Evolutionary conservation across 2,888 invertebrate species (phyloP).

Genomic region (Cylindroiulus punctatus): DNA sequence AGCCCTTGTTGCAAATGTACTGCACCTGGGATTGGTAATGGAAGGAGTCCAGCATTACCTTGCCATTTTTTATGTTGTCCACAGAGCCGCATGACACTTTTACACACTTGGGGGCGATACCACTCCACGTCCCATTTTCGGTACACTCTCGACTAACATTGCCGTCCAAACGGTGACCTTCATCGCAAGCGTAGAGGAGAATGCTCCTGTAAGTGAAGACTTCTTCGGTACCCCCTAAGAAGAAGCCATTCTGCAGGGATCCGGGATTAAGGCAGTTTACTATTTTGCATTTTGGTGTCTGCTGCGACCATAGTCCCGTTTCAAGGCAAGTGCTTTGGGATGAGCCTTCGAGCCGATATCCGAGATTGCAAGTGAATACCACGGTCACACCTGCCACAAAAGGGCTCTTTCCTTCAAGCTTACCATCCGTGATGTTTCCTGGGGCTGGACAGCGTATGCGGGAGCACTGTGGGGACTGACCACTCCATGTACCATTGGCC

Average conservation of each 20-base stretch:
- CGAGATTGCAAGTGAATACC: slow-evolving; percentile 55
- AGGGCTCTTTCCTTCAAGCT: slow-evolving; percentile 12
- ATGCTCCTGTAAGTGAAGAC: slow-evolving; percentile 34
- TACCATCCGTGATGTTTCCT: slow-evolving; percentile 2
- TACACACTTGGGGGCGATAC: slow-evolving; percentile 60
- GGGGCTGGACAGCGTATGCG: slow-evolving; percentile 47
- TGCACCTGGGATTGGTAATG: slow-evolving; percentile 56
- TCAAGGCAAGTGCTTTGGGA: slow-evolving; percentile 61
- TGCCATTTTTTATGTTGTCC: slow-evolving; percentile 58
- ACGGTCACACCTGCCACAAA: slow-evolving; percentile 49
- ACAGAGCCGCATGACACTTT: slow-evolving; percentile 60
- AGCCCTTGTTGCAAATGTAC: slow-evolving; percentile 62
- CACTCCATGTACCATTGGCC: slow-evolving; percentile 54
- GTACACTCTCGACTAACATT: slow-evolving; percentile 62
- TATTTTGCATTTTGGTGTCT: slow-evolving; percentile 62
- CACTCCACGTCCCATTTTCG: slow-evolving; percentile 62
- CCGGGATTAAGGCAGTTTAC: slow-evolving; percentile 63
- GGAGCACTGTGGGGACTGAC: slow-evolving; percentile 48
- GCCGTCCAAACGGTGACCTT: slow-evolving; percentile 63
- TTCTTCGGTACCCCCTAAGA: slow-evolving; percentile 55
- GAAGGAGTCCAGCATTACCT: slow-evolving; percentile 56
- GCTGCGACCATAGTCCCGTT: slow-evolving; percentile 63
- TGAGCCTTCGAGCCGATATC: slow-evolving; percentile 59
- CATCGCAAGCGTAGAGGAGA: slow-evolving; percentile 61
- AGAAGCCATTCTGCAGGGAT: slow-evolving; percentile 61